Conservation (phyloP, 1,140 invertebrate species). For the Belonocnema kinseyi region DNA sequence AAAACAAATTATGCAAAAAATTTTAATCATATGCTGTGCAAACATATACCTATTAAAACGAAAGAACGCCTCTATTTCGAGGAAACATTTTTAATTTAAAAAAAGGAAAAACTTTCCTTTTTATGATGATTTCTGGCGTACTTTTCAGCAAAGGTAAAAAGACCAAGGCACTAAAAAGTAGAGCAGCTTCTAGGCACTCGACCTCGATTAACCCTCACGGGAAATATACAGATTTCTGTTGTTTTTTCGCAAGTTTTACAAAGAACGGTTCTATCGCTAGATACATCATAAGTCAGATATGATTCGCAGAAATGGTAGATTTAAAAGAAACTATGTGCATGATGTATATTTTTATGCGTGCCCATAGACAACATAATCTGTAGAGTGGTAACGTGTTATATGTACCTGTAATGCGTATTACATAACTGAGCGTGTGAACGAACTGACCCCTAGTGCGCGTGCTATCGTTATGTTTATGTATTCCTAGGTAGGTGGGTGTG, state of each 20-base stretch:
- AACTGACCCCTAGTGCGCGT: slow-evolving; percentile 50
- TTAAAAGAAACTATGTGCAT: neutral
- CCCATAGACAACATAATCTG: neutral
- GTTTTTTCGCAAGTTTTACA: neutral
- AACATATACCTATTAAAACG: too few species aligned
- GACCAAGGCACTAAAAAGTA: neutral
- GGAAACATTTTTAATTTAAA: too few species aligned
- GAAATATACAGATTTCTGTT: neutral
- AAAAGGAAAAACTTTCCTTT: too few species aligned
- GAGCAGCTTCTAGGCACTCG: neutral
- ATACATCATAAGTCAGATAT: neutral
- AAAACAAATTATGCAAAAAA: too few species aligned
- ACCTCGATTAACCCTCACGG: slow-evolving; percentile 28
- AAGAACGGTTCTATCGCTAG: neutral
- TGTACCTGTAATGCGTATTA: slow-evolving; percentile 40
- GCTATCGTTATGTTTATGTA: slow-evolving; percentile 8
- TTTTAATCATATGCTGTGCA: too few species aligned
- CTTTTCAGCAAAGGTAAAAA: too few species aligned
- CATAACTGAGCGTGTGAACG: slow-evolving; percentile 62
- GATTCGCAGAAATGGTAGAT: neutral
- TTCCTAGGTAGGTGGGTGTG: neutral
- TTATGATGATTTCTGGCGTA: too few species aligned
- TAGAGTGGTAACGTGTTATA: neutral
- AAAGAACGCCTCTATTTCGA: too few species aligned
- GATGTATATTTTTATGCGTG: neutral